A percentile compares a stretch with the other conserved stretches of the same genome.
These are phyloP conservation scores for Bimastos eiseni DNA, from an alignment of 2,888 invertebrate genomes.

Conservation along the genomic window DNA sequence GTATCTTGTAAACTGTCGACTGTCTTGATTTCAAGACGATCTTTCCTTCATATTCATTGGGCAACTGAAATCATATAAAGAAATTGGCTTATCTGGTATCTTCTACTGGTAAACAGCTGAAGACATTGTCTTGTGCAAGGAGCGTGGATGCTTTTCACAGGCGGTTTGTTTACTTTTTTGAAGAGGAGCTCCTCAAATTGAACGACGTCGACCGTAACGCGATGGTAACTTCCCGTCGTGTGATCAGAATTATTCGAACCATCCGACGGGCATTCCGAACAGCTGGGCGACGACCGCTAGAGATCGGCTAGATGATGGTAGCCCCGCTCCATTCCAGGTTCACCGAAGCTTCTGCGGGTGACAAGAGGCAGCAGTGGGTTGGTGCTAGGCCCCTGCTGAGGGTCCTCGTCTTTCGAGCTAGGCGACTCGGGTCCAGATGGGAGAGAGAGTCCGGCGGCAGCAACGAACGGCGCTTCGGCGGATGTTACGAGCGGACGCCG, in stretches of 20 bases:
- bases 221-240: not conserved
- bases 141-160: not conserved
- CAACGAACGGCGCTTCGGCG: not conserved
- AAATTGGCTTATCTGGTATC: not conserved
- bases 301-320: not conserved
- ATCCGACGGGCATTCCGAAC: too few species aligned
- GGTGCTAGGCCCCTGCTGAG: not conserved
- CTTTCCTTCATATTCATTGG: not conserved
- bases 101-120: not conserved
- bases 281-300: not conserved
- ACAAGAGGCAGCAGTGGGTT: not conserved
- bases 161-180: not conserved
- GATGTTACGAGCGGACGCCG: slow-evolving; percentile 6
- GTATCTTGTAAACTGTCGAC: not conserved
- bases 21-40: not conserved
- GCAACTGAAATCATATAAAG: not conserved
- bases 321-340: not conserved
- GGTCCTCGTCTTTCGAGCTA: not conserved
- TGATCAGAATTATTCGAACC: too few species aligned
- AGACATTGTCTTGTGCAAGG: not conserved
- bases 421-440: not conserved
- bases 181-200: not conserved
- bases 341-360: not conserved
- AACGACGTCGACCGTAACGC: not conserved
- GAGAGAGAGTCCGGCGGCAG: not conserved